phyloP scores from a whole-genome alignment of 2,113 vertebrate genomes.

The Agapornis roseicollis region DNA sequence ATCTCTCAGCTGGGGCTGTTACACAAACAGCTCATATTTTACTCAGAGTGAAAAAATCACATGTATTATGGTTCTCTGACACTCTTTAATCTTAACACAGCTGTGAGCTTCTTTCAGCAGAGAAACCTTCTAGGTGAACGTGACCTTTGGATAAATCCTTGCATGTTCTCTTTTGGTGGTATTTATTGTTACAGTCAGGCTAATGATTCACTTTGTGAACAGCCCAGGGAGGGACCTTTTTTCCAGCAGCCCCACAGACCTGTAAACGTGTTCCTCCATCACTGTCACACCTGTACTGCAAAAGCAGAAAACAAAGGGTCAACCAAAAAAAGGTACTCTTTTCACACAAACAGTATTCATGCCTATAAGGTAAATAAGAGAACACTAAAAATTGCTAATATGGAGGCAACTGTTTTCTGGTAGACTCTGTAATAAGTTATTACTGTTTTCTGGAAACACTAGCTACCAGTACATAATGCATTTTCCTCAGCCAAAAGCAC shows the following conservation, averaged over 20 bases:
- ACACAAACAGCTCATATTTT: constrained; percentile 59
- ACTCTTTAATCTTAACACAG: constrained; percentile 45
- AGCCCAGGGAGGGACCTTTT: background rate
- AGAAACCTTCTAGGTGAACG: background rate
- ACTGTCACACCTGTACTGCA: background rate
- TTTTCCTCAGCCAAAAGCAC: background rate
- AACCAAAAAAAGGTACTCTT: background rate
- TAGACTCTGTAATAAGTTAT: background rate
- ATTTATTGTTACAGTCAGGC: constrained; percentile 12
- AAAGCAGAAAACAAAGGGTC: background rate
- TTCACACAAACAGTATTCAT: background rate
- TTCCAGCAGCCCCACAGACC: background rate
- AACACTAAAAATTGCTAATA: background rate
- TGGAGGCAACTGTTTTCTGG: background rate
- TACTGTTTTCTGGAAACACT: background rate
- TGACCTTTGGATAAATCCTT: constrained; percentile 29
- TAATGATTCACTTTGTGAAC: constrained; percentile 21
- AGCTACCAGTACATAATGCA: background rate
- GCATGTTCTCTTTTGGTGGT: background rate
- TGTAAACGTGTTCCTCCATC: background rate
- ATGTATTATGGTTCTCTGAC: constrained; percentile 20
- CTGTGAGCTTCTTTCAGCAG: background rate
- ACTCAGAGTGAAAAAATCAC: constrained; percentile 29
- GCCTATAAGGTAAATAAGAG: background rate
- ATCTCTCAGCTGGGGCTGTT: constrained; percentile 35